Percentiles rank a stretch among this genome's conserved stretches.
Evolutionary conservation across 2,113 vertebrate genomes (phyloP).

Genomic region (Morone saxatilis): DNA sequence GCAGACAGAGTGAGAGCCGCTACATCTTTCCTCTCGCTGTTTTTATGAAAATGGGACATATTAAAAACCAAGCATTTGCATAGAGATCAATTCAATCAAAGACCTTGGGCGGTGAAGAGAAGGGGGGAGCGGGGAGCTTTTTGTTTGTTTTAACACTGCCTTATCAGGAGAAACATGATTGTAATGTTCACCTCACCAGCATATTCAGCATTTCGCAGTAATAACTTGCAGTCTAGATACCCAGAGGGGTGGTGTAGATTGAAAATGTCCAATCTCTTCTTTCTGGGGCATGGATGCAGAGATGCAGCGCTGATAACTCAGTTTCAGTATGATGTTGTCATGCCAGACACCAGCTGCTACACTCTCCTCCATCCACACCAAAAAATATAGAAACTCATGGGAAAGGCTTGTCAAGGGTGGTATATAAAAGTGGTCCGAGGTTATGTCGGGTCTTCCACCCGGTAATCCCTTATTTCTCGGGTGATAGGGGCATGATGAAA

Average conservation of each 20-base stretch:
- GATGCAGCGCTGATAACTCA: conserved; percentile 60
- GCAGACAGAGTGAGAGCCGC: conserved; percentile 56
- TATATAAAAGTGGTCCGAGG: conserved; percentile 29
- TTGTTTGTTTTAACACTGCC: conserved; percentile 75
- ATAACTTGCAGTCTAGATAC: conserved; percentile 73
- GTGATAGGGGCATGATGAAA: conserved; percentile 28
- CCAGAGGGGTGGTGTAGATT: conserved; percentile 66
- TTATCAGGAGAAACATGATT: conserved; percentile 79
- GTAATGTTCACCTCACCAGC: conserved; percentile 74
- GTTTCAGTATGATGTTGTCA: conserved; percentile 50
- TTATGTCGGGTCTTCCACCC: conserved; percentile 23
- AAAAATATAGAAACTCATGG: conserved; percentile 21
- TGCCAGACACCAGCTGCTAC: conserved; percentile 57
- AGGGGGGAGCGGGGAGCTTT: conserved; percentile 36
- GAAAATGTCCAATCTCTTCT: conserved; percentile 77
- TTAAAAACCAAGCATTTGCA: conserved; percentile 77
- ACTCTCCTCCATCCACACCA: conserved; percentile 21
- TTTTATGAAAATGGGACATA: conserved; percentile 77
- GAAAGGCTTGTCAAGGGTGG: conserved; percentile 18
- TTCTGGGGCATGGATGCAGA: conserved; percentile 43
- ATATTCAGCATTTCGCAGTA: conserved; percentile 76
- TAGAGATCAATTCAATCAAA: conserved; percentile 79
- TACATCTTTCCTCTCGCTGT: conserved; percentile 53
- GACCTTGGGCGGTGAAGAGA: conserved; percentile 61
- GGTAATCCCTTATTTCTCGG: conserved; percentile 36